Evolutionary conservation across 2,113 vertebrate species (phyloP).

Genomic region (Pomatorhinus ruficollis): DNA sequence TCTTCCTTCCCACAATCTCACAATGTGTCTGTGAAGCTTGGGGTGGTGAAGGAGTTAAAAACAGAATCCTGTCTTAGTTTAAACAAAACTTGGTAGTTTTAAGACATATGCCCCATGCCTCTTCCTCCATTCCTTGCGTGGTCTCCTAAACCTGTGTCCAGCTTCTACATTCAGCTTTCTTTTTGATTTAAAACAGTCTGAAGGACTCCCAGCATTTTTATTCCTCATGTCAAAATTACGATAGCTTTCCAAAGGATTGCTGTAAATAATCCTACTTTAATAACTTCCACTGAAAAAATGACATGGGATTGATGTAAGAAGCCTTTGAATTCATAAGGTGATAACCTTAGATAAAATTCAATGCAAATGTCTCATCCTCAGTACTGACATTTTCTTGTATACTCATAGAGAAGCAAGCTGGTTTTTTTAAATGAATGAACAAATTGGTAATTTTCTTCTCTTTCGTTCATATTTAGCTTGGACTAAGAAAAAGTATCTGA

Average conservation of each 20-base stretch:
- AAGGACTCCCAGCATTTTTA: not conserved
- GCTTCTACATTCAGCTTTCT: not conserved
- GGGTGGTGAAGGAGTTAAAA: not conserved
- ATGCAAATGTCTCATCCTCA: not conserved
- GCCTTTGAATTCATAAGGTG: not conserved
- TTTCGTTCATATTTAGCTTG: not conserved
- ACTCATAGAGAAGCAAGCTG: not conserved
- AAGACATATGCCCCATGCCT: not conserved
- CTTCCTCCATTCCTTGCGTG: not conserved
- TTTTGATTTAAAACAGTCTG: not conserved
- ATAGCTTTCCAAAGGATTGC: not conserved
- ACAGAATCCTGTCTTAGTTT: not conserved
- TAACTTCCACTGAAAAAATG: not conserved
- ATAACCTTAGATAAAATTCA: not conserved
- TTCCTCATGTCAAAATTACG: not conserved
- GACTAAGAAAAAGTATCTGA: not conserved
- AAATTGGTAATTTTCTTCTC: not conserved
- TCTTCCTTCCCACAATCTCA: not conserved
- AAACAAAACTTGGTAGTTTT: not conserved
- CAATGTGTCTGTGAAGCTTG: not conserved
- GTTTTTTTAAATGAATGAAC: not conserved
- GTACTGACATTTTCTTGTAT: not conserved
- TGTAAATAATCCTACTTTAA: not conserved
- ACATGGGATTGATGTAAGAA: not conserved
- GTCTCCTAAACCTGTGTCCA: not conserved